Conservation (phyloP, 2,113 vertebrate species). For the Kobus ellipsiprymnus region DNA sequence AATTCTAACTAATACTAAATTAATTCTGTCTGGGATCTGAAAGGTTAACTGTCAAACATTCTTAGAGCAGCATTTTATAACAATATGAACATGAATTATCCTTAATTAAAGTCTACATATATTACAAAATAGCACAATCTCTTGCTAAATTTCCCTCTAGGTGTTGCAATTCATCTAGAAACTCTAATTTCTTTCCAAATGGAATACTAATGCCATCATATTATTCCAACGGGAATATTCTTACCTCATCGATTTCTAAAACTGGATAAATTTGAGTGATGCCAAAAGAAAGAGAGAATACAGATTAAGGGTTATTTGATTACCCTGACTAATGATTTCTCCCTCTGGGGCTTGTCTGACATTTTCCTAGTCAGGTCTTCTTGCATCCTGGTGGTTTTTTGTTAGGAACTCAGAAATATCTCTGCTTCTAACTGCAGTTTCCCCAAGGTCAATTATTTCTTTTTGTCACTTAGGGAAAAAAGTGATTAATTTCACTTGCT, state of each 20-base stretch:
- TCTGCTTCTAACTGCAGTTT: not conserved
- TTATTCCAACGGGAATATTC: not conserved
- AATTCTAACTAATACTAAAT: not conserved
- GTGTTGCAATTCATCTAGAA: not conserved
- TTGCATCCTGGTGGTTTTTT: not conserved
- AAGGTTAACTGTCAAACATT: not conserved
- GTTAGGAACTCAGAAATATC: not conserved
- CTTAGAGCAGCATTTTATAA: not conserved
- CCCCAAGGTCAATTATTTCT: not conserved
- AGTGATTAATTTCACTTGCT: not conserved
- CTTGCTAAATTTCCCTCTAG: not conserved
- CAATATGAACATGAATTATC: not conserved
- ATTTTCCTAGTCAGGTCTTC: not conserved
- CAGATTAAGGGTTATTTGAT: not conserved
- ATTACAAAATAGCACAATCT: not conserved
- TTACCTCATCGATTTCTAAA: constrained; percentile 30
- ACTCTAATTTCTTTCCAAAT: not conserved
- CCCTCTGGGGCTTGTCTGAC: not conserved
- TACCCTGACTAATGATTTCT: not conserved
- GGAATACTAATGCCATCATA: not conserved
- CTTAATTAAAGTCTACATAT: not conserved
- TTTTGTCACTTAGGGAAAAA: not conserved
- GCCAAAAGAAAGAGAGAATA: not conserved
- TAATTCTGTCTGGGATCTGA: not conserved
- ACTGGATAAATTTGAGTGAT: not conserved